A percentile compares a stretch with the other conserved stretches of the same genome.
Conservation (phyloP, 2,797 vertebrate species). For the Sciurus carolinensis region DNA sequence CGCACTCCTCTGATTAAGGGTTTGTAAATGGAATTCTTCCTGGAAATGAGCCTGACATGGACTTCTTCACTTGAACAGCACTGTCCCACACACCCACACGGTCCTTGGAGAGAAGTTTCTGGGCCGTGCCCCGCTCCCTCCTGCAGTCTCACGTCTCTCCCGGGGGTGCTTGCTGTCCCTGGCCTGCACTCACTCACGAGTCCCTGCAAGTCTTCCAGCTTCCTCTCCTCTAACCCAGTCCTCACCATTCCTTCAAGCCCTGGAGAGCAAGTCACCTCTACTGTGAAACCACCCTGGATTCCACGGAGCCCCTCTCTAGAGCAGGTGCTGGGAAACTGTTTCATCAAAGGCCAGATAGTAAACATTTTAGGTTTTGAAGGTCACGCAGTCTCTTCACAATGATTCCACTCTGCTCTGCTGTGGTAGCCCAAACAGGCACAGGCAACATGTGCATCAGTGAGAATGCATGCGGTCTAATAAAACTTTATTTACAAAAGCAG, state of each 20-base stretch:
- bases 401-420: neutral
- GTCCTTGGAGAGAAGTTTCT: neutral
- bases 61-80: constrained; percentile 50
- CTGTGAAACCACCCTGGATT: neutral
- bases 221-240: neutral
- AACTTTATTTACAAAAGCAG: neutral
- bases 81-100: neutral
- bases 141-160: neutral
- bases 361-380: neutral
- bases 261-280: neutral
- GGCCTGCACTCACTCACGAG: neutral
- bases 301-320: neutral
- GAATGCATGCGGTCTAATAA: neutral
- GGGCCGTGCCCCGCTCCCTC: neutral
- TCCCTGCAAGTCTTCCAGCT: neutral
- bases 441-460: neutral
- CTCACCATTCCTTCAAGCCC: neutral
- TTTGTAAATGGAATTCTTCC: constrained; percentile 72
- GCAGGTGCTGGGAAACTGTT: neutral
- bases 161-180: neutral
- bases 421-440: neutral
- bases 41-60: constrained; percentile 64
- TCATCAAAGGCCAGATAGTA: neutral
- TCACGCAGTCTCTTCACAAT: neutral
- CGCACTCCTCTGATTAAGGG: constrained; percentile 57